Conservation (phyloP, 1,140 invertebrate species). For the Saccostrea cuccullata region DNA sequence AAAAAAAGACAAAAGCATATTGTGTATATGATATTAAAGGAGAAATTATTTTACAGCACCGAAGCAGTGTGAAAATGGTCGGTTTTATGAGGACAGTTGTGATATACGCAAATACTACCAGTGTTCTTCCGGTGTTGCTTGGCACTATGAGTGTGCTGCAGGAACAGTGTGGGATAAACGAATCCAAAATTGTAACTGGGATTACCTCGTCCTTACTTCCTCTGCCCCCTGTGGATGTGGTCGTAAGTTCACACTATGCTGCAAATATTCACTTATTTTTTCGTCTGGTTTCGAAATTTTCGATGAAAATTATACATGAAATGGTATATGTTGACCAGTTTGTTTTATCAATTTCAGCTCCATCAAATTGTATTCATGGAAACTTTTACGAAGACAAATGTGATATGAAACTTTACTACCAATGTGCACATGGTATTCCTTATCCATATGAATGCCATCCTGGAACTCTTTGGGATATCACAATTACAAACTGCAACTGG, state of each 20-base stretch:
- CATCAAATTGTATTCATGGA: constrained; percentile 21
- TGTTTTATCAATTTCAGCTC: constrained; percentile 15
- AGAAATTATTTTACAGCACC: constrained; percentile 20
- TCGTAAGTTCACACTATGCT: not conserved
- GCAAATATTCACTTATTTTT: not conserved
- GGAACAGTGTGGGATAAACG: constrained; percentile 36
- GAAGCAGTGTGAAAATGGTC: not conserved
- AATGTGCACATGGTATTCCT: constrained; percentile 19
- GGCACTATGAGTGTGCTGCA: not conserved
- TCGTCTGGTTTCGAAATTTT: not conserved
- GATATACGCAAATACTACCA: constrained; percentile 35
- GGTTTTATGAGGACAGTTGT: constrained; percentile 16
- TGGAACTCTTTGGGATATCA: constrained; percentile 41
- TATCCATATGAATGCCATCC: constrained; percentile 13
- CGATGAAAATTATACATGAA: not conserved
- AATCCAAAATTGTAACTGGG: constrained; percentile 48
- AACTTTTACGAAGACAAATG: constrained; percentile 40
- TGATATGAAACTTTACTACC: constrained; percentile 21
- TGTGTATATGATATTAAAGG: not conserved
- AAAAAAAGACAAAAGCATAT: not conserved
- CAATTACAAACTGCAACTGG: constrained; percentile 38
- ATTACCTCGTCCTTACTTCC: constrained; percentile 38
- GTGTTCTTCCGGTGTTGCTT: constrained; percentile 33
- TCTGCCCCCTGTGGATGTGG: constrained; percentile 23
- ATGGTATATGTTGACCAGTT: not conserved